phyloP scores from a whole-genome alignment of 2,888 invertebrate genomes.

The Mongoloraphidia duomilia region DNA sequence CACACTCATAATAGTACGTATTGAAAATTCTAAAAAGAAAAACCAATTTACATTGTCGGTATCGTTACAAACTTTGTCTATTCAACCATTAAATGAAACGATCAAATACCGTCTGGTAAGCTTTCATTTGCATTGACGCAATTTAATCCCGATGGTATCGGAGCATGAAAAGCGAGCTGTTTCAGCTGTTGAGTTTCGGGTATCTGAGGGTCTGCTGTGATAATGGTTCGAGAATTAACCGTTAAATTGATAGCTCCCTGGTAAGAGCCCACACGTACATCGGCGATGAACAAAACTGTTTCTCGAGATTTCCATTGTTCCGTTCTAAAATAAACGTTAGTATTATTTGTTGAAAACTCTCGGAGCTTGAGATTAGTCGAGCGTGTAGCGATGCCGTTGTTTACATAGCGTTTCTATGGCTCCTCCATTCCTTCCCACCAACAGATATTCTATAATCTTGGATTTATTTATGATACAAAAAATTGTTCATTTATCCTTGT shows the following conservation, averaged over 20 bases:
- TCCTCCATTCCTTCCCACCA: no score
- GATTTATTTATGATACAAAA: neutral
- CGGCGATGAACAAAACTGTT: constrained; percentile 58
- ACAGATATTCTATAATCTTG: neutral
- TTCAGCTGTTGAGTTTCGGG: constrained; percentile 42
- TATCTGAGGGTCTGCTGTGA: constrained; percentile 60
- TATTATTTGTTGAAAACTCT: no score
- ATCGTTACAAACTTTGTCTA: neutral
- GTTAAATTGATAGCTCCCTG: constrained; percentile 35
- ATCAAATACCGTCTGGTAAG: constrained; percentile 29
- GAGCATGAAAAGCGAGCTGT: constrained; percentile 32
- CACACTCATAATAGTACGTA: constrained; percentile 43
- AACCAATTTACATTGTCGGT: neutral
- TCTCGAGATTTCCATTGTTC: constrained; percentile 50
- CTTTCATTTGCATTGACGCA: constrained; percentile 21
- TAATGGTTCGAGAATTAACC: constrained; percentile 38
- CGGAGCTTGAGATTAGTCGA: no score
- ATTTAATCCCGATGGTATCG: constrained; percentile 23
- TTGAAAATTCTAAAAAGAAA: constrained; percentile 31
- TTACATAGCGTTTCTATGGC: no score
- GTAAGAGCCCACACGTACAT: constrained; percentile 45
- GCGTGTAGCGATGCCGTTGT: no score
- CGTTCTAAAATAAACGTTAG: constrained; percentile 28
- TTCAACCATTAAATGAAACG: neutral
- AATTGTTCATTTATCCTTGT: neutral